A percentile compares a stretch with the other conserved stretches of the same genome.
phyloP scores from a whole-genome alignment of 2,113 vertebrate genomes.

The Nesogale talazaci region DNA sequence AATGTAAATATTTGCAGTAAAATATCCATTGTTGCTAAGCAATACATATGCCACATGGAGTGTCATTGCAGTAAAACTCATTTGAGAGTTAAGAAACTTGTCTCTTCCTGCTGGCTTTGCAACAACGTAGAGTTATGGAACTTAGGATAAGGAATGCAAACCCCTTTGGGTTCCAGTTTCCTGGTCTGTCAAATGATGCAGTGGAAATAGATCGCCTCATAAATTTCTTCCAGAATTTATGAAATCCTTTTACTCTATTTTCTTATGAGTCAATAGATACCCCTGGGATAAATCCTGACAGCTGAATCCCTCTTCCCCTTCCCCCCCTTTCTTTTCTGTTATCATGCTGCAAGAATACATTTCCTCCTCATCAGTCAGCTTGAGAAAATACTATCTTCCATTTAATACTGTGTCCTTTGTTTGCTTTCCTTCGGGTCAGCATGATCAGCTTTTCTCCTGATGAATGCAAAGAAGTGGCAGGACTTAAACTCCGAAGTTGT shows the following conservation, averaged over 20 bases:
- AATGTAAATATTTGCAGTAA: not conserved
- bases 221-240: not conserved
- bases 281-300: slow-evolving; percentile 25
- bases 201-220: not conserved
- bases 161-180: not conserved
- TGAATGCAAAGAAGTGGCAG: not conserved
- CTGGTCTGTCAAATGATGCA: not conserved
- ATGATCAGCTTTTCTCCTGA: not conserved
- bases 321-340: not conserved
- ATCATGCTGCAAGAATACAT: not conserved
- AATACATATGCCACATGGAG: not conserved
- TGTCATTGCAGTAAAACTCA: not conserved
- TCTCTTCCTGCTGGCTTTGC: not conserved
- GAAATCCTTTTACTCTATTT: not conserved
- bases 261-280: not conserved
- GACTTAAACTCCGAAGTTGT: not conserved
- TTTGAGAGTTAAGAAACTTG: not conserved
- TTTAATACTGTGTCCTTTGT: not conserved
- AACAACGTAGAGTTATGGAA: not conserved
- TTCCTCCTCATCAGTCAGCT: not conserved
- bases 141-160: not conserved
- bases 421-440: not conserved
- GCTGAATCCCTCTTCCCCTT: not conserved
- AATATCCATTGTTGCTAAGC: not conserved
- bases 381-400: not conserved